Conservation (phyloP, 2,888 invertebrate genomes). For the Rhagophthalmus giganteus region DNA sequence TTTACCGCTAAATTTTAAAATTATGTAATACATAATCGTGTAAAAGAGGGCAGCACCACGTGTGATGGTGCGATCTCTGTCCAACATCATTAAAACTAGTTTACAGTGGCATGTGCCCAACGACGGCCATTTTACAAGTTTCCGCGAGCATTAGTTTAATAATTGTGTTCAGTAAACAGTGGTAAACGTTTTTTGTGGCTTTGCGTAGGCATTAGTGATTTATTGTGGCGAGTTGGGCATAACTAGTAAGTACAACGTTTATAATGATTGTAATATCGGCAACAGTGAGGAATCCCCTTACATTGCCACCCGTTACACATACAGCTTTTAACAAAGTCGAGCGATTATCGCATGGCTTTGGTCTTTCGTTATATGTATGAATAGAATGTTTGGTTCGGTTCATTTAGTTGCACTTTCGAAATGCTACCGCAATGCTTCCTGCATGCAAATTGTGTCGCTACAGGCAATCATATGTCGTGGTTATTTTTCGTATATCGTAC, state of each 20-base stretch:
- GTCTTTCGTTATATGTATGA: slow-evolving; percentile 14
- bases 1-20: background rate
- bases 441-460: slow-evolving; percentile 25
- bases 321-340: slow-evolving; percentile 51
- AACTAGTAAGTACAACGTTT: slow-evolving; percentile 22
- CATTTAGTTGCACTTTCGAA: slow-evolving; percentile 8
- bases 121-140: slow-evolving; percentile 71
- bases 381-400: slow-evolving; percentile 12
- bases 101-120: slow-evolving; percentile 68
- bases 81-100: slow-evolving; percentile 59
- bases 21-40: background rate
- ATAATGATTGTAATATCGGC: slow-evolving; percentile 5
- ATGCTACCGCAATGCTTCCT: slow-evolving; percentile 29
- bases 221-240: slow-evolving; percentile 25
- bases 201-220: slow-evolving; percentile 29
- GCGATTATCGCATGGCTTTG: slow-evolving; percentile 60
- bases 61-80: slow-evolving; percentile 46
- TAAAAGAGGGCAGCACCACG: slow-evolving; percentile 42
- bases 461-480: slow-evolving; percentile 31
- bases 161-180: slow-evolving; percentile 62
- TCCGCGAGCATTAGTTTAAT: slow-evolving; percentile 66
- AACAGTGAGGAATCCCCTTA: slow-evolving; percentile 42
- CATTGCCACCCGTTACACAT: slow-evolving; percentile 49
- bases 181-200: slow-evolving; percentile 57
- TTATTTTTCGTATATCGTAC: slow-evolving; percentile 43